These are phyloP conservation scores for Pocillopora meandrina DNA, from an alignment of 92 coral and sea anemone genomes.

Conservation along the genomic window DNA sequence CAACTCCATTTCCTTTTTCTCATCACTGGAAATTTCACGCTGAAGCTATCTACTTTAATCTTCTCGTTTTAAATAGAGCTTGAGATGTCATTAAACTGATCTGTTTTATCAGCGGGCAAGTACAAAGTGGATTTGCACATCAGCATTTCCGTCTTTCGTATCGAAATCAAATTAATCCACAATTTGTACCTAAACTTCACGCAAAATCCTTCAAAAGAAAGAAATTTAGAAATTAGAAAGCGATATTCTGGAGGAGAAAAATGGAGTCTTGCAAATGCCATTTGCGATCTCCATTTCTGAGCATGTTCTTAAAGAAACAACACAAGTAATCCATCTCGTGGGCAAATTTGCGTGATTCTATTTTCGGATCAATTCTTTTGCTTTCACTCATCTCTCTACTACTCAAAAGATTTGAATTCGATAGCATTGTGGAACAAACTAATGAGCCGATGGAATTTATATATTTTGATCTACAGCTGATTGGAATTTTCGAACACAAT, in stretches of 20 bases:
- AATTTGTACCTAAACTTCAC: constrained; percentile 15
- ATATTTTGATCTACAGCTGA: constrained; percentile 9
- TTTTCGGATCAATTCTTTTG: constrained; percentile 15
- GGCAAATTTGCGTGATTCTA: constrained; percentile 30
- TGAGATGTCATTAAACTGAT: constrained; percentile 21
- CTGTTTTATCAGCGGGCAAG: constrained; percentile 2
- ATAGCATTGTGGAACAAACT: constrained; percentile 17
- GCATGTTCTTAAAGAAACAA: background rate
- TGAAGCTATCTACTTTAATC: constrained; percentile 7
- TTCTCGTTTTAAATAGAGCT: constrained; percentile 38
- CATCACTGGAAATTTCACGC: background rate
- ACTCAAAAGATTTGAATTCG: constrained; percentile 39
- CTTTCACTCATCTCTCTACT: background rate
- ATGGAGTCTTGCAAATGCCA: background rate
- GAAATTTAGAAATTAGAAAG: background rate
- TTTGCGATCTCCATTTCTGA: background rate
- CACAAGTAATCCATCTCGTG: background rate
- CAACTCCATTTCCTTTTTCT: background rate
- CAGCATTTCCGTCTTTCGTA: constrained; percentile 28
- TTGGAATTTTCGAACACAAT: constrained; percentile 15
- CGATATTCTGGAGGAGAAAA: background rate
- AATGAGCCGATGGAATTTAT: constrained; percentile 12
- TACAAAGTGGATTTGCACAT: constrained; percentile 1
- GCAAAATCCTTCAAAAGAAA: background rate
- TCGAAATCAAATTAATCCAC: constrained; percentile 1